Conservation (phyloP, 2,113 vertebrate genomes). For the Pampusana beccarii region DNA sequence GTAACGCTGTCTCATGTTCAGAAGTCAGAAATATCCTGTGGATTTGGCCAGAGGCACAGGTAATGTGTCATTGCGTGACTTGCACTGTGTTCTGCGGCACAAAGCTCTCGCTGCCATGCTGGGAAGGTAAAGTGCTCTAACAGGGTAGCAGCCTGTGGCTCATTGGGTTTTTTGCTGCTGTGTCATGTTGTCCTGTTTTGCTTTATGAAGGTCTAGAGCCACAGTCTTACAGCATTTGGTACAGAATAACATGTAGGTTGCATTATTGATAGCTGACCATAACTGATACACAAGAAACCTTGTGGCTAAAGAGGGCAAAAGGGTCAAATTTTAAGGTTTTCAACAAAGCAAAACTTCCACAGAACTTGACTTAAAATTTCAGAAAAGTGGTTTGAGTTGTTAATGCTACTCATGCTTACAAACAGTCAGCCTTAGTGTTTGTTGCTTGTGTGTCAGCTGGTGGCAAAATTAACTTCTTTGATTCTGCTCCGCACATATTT, state of each 20-base stretch:
- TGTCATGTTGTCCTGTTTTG: neutral
- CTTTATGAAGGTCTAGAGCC: neutral
- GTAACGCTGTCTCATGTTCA: neutral
- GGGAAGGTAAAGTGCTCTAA: neutral
- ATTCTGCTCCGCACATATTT: neutral
- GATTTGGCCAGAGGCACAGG: neutral
- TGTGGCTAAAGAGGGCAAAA: neutral
- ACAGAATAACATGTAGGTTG: rapidly evolving
- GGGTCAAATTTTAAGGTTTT: neutral
- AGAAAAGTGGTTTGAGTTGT: neutral
- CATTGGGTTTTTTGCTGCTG: neutral
- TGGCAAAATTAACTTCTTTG: conserved; percentile 5
- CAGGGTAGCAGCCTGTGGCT: neutral
- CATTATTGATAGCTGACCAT: rapidly evolving
- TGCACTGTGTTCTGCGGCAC: too few species aligned
- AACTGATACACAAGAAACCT: neutral
- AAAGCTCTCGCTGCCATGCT: neutral
- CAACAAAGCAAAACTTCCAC: neutral
- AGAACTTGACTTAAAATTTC: neutral
- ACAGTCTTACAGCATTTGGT: neutral
- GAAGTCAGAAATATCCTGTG: neutral
- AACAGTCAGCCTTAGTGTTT: neutral
- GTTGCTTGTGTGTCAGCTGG: neutral
- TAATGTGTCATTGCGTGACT: neutral
- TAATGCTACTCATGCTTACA: rapidly evolving